Percentiles rank a stretch among this genome's conserved stretches.
Evolutionary conservation across 2,113 vertebrate genomes (phyloP).

Genomic region (Ictidomys tridecemlineatus): DNA sequence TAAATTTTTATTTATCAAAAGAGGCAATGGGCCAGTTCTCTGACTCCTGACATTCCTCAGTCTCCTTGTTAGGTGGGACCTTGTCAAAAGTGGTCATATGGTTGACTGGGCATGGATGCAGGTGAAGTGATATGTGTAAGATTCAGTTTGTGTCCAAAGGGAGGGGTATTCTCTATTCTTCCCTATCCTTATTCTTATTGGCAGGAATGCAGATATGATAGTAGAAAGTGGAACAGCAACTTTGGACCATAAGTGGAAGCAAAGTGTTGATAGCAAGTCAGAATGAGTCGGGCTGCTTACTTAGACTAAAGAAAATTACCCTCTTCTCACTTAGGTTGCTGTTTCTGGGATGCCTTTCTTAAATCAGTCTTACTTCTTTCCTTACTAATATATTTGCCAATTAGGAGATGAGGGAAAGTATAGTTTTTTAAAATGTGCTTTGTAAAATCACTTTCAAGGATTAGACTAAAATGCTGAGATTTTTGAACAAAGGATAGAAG

Average conservation of each 20-base stretch:
- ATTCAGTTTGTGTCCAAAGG: background rate
- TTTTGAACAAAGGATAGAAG: constrained; percentile 3
- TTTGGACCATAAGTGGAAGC: background rate
- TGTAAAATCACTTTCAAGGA: background rate
- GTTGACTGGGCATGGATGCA: background rate
- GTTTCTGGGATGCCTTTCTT: background rate
- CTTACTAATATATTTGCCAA: background rate
- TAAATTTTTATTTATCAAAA: background rate
- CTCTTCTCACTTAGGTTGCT: background rate
- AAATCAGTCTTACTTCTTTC: background rate
- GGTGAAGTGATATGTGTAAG: background rate
- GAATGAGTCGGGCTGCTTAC: background rate
- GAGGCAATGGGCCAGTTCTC: background rate
- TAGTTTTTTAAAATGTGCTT: background rate
- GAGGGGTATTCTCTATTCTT: background rate
- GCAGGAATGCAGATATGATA: background rate
- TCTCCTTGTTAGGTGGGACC: background rate
- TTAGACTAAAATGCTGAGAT: background rate
- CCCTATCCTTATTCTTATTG: rapidly evolving
- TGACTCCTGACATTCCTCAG: background rate
- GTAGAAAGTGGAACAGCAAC: rapidly evolving
- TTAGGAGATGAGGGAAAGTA: background rate
- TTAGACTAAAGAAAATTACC: background rate
- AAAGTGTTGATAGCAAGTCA: background rate
- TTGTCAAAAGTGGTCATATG: background rate